These are phyloP conservation scores for Glossosoma conforme DNA, from an alignment of 1,140 invertebrate species.

Conservation along the genomic window DNA sequence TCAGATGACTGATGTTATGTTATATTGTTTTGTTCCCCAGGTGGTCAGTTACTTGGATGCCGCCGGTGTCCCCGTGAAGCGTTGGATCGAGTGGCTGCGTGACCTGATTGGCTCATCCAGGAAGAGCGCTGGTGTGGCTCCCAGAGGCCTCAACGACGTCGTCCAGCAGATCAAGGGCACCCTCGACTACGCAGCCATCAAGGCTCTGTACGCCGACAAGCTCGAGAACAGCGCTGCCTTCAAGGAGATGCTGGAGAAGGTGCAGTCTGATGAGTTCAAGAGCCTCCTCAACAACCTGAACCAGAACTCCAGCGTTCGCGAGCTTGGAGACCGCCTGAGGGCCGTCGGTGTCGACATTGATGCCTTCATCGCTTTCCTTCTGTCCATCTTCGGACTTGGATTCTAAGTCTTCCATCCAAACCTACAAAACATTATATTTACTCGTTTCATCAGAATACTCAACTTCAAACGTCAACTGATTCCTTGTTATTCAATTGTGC, in stretches of 20 bases:
- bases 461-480: no score
- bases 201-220: constrained; percentile 8
- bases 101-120: constrained; percentile 1
- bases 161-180: constrained; percentile 7
- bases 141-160: constrained; percentile 2
- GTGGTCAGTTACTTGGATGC: constrained; percentile 3
- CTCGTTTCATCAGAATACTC: no score
- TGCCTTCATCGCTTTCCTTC: neutral
- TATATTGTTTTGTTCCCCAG: no score
- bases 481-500: no score
- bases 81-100: constrained; percentile 2
- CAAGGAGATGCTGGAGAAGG: constrained; percentile 7
- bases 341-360: constrained; percentile 7
- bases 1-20: no score
- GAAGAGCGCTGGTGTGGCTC: neutral
- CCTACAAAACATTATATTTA: no score
- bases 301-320: neutral
- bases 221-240: constrained; percentile 6
- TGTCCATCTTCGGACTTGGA: constrained; percentile 11
- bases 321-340: neutral
- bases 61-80: constrained; percentile 8
- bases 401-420: no score
- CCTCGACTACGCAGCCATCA: constrained; percentile 1
- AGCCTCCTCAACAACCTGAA: constrained; percentile 1
- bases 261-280: constrained; percentile 4